Evolutionary conservation across 2,797 vertebrate genomes (phyloP), one percentile per base, ranked within the genome.

Genomic region (Cetoscarus ocellatus): DNA sequence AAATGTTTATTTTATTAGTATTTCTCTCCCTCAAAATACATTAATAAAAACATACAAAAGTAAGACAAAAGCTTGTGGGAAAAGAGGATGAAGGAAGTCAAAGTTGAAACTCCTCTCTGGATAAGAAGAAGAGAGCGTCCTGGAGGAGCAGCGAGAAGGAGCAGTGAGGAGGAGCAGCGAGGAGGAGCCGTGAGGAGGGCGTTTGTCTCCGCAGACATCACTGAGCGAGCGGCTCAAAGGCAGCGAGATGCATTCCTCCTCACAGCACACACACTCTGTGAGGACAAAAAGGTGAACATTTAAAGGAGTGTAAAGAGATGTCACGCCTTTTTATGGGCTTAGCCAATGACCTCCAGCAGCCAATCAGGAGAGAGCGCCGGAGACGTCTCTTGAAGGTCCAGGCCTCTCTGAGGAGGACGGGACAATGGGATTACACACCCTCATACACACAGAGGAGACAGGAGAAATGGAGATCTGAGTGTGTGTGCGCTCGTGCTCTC

Each of bases 261-360:
- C 50, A 64, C 53, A 15, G 48, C 50, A 36, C 27, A 8, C 13
- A 0, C 54, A n/a, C 43, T 11, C 73, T 56, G 61, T 55, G 38
- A 80, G 85, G 83, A 85, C 79, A 72, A 70, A 67, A 68, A 84
- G 85, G 86, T 84, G 75, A 87, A 84, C 54, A 40, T 84, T 85
- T 80, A 71, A 79, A 48, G 68, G 55, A 38, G 67, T 67, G 83
- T 78, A 74, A 83, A 82, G 78, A 80, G 71, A 81, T 73, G 77
- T 83, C 65, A 73, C 45, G 36, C 69, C 67, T 81, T 65, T 86
- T 85, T 81, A 86, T 86, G 77, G 64, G 80, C 60, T 91, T 81
- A 87, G 67, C 72, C 75, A 40, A 19, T 80, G 69, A 89, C 85
- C 86, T 83, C 77, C 58, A 64, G 75, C 73, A 79, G 78, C 87